Base-by-base conservation (phyloP, 2,888 invertebrate species). In the Monopis laevigella region DNA sequence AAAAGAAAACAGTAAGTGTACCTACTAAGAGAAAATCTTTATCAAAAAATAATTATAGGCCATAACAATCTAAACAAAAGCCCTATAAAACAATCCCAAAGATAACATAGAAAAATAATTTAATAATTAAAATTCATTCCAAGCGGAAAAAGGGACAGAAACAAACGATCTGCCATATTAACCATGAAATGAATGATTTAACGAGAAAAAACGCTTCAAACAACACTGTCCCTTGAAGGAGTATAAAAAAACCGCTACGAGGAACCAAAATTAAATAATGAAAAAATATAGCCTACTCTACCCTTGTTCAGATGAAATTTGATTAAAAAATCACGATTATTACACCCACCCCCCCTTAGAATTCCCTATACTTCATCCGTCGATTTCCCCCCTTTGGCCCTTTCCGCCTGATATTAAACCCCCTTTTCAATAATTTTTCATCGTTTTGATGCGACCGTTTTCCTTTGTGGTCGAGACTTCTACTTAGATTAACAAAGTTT, bases 311-410 rank as follows among this genome's bases (percentile, higher is more conserved):
- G 78, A 74, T 75, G 78, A 81, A 81, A 82, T 81, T 81, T 82
- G 81, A 82, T 82, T 82, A 82, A 82, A 81, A 82, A 82, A 81
- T 81, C 82, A 81, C 81, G 81, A 82, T 81, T 80, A 81, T 80
- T 81, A 75, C 77, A 62, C 52, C 55, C 68, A 67, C 68, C 74
- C 73, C 65, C 61, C 60, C 11, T 19, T 21, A 10, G 55, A 62
- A 64, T 32, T 29, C 41, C 30, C 36, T 38, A 34, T 63, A 53
- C 61, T 65, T 60, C 56, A 54, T 62, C 65, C 75, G 72, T 69
- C 78, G 68, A 77, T 75, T 60, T 59, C 55, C 52, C 54, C 59
- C 65, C 57, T 53, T 56, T 59, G 57, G 62, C 38, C 60, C 43
- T 47, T 56, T 45, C 52, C 18, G 16, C 42, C 42, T 29, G 30